Conservation (phyloP, 2,113 vertebrate species). For the Ellobius talpinus region DNA sequence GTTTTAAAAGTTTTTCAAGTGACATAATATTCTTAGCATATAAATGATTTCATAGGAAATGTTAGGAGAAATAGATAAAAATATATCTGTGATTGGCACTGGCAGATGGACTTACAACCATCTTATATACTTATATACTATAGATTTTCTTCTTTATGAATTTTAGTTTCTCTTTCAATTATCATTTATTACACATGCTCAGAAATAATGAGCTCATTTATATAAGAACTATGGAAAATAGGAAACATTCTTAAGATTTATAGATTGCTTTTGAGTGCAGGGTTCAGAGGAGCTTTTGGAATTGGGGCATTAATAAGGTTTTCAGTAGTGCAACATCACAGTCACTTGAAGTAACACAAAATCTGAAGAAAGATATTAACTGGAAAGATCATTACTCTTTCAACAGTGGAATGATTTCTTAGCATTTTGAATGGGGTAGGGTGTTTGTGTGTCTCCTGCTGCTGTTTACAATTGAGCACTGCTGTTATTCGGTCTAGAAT, state of each 20-base stretch:
- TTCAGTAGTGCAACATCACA: neutral
- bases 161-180: conserved; percentile 33
- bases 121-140: too few species aligned
- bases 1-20: conserved; percentile 41
- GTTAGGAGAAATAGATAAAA: neutral
- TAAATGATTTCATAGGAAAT: conserved; percentile 26
- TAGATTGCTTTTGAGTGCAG: neutral
- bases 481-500: conserved; percentile 58
- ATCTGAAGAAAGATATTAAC: conserved; percentile 9
- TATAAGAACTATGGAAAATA: conserved; percentile 20
- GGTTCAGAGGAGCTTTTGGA: conserved; percentile 12
- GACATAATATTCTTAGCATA: neutral
- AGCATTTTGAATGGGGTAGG: conserved; percentile 36
- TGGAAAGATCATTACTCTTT: conserved; percentile 50
- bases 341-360: neutral
- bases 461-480: conserved; percentile 63
- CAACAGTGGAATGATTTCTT: conserved; percentile 56
- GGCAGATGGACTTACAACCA: neutral
- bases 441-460: conserved; percentile 53
- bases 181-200: neutral
- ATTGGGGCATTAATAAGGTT: neutral
- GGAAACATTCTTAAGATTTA: neutral
- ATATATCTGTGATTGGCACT: neutral
- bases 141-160: conserved; percentile 17
- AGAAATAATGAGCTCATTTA: neutral